Evolutionary conservation across 2,113 vertebrate species (phyloP), one percentile per base, ranked within the genome.

Genomic region (Quiscalus mexicanus): DNA sequence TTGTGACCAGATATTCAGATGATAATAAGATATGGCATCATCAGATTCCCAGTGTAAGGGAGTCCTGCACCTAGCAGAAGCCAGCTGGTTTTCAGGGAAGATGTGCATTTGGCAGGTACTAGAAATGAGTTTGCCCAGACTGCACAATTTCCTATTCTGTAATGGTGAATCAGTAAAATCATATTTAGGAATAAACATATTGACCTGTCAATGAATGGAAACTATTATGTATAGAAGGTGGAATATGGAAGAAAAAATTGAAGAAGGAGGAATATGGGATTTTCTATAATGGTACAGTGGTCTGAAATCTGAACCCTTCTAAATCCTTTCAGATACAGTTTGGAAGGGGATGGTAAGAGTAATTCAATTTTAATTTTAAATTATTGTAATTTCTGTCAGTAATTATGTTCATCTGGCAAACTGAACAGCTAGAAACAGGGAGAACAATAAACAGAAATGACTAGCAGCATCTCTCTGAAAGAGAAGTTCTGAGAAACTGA

Each of bases 301-400:
- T 90, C 81, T 64, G 35, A 59, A 74, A 74, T 78, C 47, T 81
- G 68, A 44, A 92, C 41, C 27, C n/a, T 92, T 74, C 76, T 84
- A 67, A 77, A 47, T 67, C 52, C n/a, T 84, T 81, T 87, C 84
- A 87, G 45, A 87, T 68, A 50, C 12, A 78, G 44, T 56, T 41
- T 84, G 65, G 35, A 68, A 25, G 33, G 35, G 39, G 20, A 95
- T 79, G 62, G 58, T 62, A 89, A 45, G n/a, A 67, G 53, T 92
- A 96, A 96, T 89, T 93, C 19, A 76, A 89, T 95, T 96, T 93
- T 73, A 71, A 68, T 94, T 92, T 87, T 68, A 79, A 94, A 93
- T 93, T 90, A 94, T 94, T 85, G 31, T 31, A 85, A 94, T 93
- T 87, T 94, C 77, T 94, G 69, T 60, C 74, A 47, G 53, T 85